A percentile compares a stretch with the other conserved stretches of the same genome.
Evolutionary conservation across 2,113 vertebrate genomes (phyloP).

Genomic region (Taurulus bubalis): DNA sequence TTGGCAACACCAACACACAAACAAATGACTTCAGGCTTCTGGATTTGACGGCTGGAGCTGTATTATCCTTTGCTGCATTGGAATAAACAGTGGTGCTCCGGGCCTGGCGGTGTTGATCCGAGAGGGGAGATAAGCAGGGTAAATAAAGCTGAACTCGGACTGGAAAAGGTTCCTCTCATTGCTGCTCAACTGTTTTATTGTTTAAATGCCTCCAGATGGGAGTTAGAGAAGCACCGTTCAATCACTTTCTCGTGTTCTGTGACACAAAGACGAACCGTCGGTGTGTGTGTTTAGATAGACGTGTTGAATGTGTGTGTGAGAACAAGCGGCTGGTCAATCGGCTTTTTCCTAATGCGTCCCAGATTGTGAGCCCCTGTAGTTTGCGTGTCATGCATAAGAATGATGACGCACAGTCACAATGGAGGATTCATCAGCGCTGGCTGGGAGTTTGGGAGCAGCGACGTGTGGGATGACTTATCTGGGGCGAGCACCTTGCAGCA

Average conservation of each 20-base stretch:
- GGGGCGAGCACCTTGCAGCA: conserved; percentile 63
- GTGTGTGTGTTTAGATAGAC: background rate
- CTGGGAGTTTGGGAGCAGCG: background rate
- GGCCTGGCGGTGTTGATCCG: conserved; percentile 59
- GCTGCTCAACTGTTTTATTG: conserved; percentile 52
- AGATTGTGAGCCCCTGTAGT: conserved; percentile 21
- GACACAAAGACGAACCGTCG: conserved; percentile 1
- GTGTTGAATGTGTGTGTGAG: conserved; percentile 14
- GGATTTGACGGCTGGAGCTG: conserved; percentile 36
- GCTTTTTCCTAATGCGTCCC: background rate
- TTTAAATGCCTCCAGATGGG: conserved; percentile 70
- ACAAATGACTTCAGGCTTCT: conserved; percentile 53
- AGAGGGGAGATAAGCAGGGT: conserved; percentile 65
- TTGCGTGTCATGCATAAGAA: conserved; percentile 20
- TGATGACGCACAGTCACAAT: conserved; percentile 34
- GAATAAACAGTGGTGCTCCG: conserved; percentile 62
- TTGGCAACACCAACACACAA: conserved; percentile 52
- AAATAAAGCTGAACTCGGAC: conserved; percentile 63
- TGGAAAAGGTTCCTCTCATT: conserved; percentile 55
- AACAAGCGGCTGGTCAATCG: conserved; percentile 11
- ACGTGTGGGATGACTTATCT: conserved; percentile 51
- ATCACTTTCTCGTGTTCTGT: conserved; percentile 15
- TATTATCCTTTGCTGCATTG: conserved; percentile 63
- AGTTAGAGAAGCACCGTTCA: conserved; percentile 5
- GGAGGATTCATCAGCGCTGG: conserved; percentile 28